These are phyloP conservation scores for Emydoidea blandingii DNA, from an alignment of 2,797 vertebrate species.

Conservation along the genomic window DNA sequence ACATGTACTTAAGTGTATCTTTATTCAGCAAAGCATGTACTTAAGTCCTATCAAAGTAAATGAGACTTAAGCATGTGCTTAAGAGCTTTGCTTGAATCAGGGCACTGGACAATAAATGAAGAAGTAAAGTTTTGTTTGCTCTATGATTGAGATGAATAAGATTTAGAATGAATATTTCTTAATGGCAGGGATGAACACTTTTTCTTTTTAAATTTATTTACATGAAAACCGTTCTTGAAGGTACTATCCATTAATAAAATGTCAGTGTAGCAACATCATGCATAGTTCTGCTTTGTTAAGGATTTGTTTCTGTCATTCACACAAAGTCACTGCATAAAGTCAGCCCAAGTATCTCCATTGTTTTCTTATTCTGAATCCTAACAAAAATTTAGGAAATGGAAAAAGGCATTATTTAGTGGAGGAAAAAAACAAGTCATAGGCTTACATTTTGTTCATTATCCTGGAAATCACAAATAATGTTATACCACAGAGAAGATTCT, in stretches of 20 bases:
- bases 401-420: neutral
- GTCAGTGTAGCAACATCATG: neutral
- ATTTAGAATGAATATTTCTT: neutral
- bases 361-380: no score
- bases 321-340: neutral
- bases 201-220: neutral
- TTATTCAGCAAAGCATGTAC: no score
- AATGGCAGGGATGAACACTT: neutral
- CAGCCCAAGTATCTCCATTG: neutral
- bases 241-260: neutral
- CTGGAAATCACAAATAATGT: neutral
- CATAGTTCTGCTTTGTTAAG: neutral
- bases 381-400: neutral
- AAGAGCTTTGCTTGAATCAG: constrained; percentile 33
- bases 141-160: neutral
- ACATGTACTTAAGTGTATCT: constrained; percentile 21
- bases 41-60: neutral
- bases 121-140: constrained; percentile 16
- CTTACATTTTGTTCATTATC: neutral
- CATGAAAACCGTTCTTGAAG: neutral
- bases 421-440: neutral
- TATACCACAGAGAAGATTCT: neutral
- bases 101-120: constrained; percentile 28
- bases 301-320: neutral
- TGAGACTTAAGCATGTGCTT: constrained; percentile 55